Conservation (phyloP, 2,113 vertebrate species). For the Nymphicus hollandicus region DNA sequence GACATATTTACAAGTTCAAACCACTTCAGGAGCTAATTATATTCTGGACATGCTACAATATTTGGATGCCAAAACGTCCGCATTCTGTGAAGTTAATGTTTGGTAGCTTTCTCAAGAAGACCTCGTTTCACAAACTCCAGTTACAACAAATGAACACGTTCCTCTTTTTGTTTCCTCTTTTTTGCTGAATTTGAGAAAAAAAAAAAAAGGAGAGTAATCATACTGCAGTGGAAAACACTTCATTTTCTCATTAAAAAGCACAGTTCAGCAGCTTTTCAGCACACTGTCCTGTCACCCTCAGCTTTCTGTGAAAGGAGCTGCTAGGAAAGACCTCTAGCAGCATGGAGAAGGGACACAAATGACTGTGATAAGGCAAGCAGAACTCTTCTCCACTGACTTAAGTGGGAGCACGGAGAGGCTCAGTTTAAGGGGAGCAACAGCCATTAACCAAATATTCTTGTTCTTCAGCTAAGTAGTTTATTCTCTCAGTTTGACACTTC, state of each 20-base stretch:
- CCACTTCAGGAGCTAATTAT: slow-evolving; percentile 43
- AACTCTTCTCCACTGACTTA: neutral
- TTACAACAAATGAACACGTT: slow-evolving; percentile 76
- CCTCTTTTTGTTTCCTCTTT: slow-evolving; percentile 78
- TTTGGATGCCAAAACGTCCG: slow-evolving; percentile 46
- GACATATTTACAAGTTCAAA: slow-evolving; percentile 61
- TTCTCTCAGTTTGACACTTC: neutral
- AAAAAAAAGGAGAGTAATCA: slow-evolving; percentile 49
- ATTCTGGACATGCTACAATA: slow-evolving; percentile 50
- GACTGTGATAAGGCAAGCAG: neutral
- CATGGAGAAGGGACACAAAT: neutral
- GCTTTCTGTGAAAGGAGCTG: neutral
- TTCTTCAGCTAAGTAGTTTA: neutral
- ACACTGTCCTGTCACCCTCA: neutral
- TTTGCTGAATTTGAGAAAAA: slow-evolving; percentile 68
- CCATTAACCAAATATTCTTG: neutral
- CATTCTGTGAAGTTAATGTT: slow-evolving; percentile 74
- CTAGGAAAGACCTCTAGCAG: neutral
- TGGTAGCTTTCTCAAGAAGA: slow-evolving; percentile 72
- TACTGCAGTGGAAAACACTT: slow-evolving; percentile 71
- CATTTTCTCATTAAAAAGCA: slow-evolving; percentile 74
- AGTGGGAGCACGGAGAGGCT: neutral
- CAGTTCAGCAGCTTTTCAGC: slow-evolving; percentile 53
- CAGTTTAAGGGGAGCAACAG: neutral
- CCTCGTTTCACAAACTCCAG: slow-evolving; percentile 69